phyloP scores from a whole-genome alignment of 2,113 vertebrate genomes.

The Chionodraco myersi region DNA sequence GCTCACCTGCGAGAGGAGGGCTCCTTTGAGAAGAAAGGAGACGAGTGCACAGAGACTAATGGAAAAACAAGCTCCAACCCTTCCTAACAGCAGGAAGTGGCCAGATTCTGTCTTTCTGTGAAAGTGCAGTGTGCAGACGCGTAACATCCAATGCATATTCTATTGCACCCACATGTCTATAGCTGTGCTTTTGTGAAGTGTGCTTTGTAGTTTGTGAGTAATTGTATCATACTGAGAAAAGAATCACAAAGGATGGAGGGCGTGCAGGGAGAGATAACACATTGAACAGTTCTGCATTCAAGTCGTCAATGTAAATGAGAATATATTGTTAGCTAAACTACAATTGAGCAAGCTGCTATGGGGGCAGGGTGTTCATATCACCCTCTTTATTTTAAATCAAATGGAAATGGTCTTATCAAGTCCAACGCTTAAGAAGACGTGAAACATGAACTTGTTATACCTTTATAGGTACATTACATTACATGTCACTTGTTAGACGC shows the following conservation, averaged over 20 bases:
- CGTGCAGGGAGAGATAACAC: background rate
- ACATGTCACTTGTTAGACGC: too few relatives aligned
- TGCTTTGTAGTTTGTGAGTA: background rate
- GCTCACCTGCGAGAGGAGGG: constrained; percentile 52
- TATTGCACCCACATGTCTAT: background rate
- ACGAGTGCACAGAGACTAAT: constrained; percentile 15
- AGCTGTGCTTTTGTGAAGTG: background rate
- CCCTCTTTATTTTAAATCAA: too few relatives aligned
- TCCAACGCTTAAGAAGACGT: too few relatives aligned
- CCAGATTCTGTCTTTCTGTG: constrained; percentile 26
- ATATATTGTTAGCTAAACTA: background rate
- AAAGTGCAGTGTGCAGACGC: background rate
- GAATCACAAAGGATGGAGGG: background rate
- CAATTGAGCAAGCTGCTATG: too few relatives aligned
- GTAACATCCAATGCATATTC: background rate
- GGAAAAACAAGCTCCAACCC: constrained; percentile 32
- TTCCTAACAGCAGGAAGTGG: constrained; percentile 23
- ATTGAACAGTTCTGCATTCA: background rate
- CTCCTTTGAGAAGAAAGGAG: constrained; percentile 37
- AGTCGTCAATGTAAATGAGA: background rate
- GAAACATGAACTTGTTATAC: too few relatives aligned
- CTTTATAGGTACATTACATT: too few relatives aligned
- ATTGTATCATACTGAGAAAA: background rate
- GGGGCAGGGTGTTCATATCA: background rate
- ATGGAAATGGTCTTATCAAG: too few relatives aligned